Evolutionary conservation across 2,797 vertebrate species (phyloP).

Genomic region (Cynopterus sphinx): DNA sequence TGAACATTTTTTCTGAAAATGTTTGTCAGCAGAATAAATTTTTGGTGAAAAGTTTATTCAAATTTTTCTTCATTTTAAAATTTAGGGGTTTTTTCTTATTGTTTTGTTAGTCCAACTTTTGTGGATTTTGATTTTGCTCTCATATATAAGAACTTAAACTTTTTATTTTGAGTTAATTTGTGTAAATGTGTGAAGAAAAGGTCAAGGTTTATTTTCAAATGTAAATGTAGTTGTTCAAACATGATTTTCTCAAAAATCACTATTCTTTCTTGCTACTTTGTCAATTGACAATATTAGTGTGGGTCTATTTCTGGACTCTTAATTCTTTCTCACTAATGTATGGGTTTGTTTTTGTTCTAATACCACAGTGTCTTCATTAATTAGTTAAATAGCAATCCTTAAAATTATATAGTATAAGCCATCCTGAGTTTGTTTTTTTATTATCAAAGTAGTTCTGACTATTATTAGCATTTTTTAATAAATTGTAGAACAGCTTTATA

Average conservation of each 20-base stretch:
- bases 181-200: not conserved
- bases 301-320: not conserved
- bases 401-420: not conserved
- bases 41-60: not conserved
- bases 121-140: not conserved
- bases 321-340: not conserved
- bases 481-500: not conserved
- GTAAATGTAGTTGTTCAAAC: not conserved
- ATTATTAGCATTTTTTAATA: not conserved
- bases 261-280: not conserved
- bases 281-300: not conserved
- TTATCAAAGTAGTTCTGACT: not conserved
- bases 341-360: not conserved
- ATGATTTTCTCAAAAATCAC: not conserved
- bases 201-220: not conserved
- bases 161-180: not conserved
- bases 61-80: not conserved
- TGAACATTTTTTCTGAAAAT: not conserved
- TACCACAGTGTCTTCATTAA: not conserved
- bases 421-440: not conserved
- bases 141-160: not conserved
- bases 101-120: not conserved
- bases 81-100: not conserved
- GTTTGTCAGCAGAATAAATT: not conserved
- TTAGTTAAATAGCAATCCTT: not conserved